Evolutionary conservation across 1,140 invertebrate genomes (phyloP).

Genomic region (Latrodectus geometricus): DNA sequence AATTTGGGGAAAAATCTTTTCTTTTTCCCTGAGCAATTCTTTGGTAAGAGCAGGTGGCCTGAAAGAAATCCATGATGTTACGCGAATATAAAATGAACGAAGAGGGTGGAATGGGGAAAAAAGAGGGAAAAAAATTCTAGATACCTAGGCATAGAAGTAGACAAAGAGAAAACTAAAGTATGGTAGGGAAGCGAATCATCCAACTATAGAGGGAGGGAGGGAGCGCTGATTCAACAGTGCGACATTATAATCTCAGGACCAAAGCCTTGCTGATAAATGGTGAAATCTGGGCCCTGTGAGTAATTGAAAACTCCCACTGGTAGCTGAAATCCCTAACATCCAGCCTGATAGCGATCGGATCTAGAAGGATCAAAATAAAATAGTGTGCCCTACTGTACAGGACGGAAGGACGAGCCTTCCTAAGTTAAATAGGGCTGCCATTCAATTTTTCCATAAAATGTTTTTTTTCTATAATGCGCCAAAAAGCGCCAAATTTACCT

Average conservation of each 20-base stretch:
- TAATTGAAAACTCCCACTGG: conserved; percentile 63
- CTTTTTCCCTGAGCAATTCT: conserved; percentile 14
- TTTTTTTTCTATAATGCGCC: conserved; percentile 22
- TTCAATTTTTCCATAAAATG: background rate
- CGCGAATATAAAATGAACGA: conserved; percentile 54
- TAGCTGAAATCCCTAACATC: conserved; percentile 61
- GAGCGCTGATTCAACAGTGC: conserved; percentile 60
- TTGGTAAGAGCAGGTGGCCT: conserved; percentile 46
- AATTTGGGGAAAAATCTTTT: conserved; percentile 50
- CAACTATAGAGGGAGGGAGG: background rate
- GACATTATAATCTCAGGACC: conserved; percentile 61
- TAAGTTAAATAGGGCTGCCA: conserved; percentile 52
- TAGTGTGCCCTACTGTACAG: conserved; percentile 39
- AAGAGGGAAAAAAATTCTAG: background rate
- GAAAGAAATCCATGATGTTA: conserved; percentile 47
- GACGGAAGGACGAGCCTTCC: conserved; percentile 34
- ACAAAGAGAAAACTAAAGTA: conserved; percentile 4
- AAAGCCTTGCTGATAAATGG: conserved; percentile 62
- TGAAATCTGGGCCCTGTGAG: conserved; percentile 59
- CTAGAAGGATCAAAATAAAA: conserved; percentile 61
- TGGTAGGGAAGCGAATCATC: conserved; percentile 8
- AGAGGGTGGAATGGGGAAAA: background rate
- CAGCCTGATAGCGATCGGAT: conserved; percentile 61
- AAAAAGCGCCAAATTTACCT: conserved; percentile 32
- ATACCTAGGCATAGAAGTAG: background rate